Conservation (phyloP, 2,888 invertebrate species). For the Antheraea assamensis region DNA sequence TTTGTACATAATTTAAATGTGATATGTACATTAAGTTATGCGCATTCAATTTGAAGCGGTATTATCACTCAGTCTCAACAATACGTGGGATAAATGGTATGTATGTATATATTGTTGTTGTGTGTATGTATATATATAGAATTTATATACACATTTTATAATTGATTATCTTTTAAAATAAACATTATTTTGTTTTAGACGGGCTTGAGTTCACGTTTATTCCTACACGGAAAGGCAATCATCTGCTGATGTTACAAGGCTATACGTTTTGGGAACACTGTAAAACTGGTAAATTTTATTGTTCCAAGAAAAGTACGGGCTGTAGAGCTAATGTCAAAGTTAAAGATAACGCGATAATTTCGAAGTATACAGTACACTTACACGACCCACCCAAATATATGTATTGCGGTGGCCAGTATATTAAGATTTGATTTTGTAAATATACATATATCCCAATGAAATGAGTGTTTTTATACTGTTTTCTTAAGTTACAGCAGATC, state of each 20-base stretch:
- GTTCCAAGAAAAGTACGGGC: constrained; percentile 44
- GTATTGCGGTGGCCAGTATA: constrained; percentile 20
- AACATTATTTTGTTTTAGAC: background rate
- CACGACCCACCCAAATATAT: constrained; percentile 30
- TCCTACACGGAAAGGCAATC: constrained; percentile 30
- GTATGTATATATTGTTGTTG: no score
- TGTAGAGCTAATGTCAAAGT: constrained; percentile 39
- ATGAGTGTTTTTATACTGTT: background rate
- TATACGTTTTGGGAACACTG: constrained; percentile 43
- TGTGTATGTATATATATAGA: background rate
- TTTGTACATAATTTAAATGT: no score
- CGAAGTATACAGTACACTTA: constrained; percentile 21
- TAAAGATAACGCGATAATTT: constrained; percentile 19
- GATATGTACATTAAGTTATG: background rate
- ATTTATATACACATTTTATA: background rate
- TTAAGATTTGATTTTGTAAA: constrained; percentile 19
- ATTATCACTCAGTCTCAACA: no score
- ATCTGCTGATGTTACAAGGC: constrained; percentile 38
- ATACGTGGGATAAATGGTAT: no score
- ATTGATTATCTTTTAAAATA: background rate
- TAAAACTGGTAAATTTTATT: constrained; percentile 37
- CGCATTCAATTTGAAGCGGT: background rate
- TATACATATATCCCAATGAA: background rate
- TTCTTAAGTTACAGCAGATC: background rate
- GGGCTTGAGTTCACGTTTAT: constrained; percentile 24